Evolutionary conservation across 2,888 invertebrate genomes (phyloP), one percentile per base, ranked within the genome.

Genomic region (Cephalotes varians): DNA sequence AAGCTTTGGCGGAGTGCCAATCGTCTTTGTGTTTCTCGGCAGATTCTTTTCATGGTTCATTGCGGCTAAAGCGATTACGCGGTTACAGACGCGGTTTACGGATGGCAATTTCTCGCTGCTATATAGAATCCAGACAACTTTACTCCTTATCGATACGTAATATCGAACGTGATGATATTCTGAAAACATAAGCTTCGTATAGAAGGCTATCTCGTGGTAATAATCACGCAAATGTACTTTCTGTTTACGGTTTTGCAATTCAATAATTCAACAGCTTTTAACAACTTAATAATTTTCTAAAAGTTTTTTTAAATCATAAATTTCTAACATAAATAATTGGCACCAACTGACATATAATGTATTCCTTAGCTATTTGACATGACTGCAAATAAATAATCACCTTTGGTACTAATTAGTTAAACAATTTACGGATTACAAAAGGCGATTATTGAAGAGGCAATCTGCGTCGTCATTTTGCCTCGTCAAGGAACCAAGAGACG

Each of bases 1-100:
- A 84, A 86, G 34, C 82, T 67, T 82, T 88, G 88, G 88, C 88
- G 44, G 58, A 28, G 62, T 40, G 87, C 88, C 88, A 88, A 87
- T 87, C 86, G 71, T 31, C 64, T 28, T 56, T 60, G 81, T 81
- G 54, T 81, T 81, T 44, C 74, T 56, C 80, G 58, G 67, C 37
- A 80, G 54, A 82, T 88, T 88, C 86, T 88, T 88, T 88, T 82
- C 86, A 80, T 72, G 76, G 85, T 83, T 81, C 80, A 77, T 54
- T 49, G 65, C 62, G 72, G 72, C 85, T 73, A 54, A 72, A 82
- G 44, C 77, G 69, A 79, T 79, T 79, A 79, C 69, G 77, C 56
- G 77, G 77, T 79, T 79, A 69, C 77, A 56, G 69, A 40, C 47
- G 69, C 69, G 77, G 69, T 79, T 79, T 67, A 58, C 69, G 44